Conservation (phyloP, 2,888 invertebrate species). For the Heliconius hortense region DNA sequence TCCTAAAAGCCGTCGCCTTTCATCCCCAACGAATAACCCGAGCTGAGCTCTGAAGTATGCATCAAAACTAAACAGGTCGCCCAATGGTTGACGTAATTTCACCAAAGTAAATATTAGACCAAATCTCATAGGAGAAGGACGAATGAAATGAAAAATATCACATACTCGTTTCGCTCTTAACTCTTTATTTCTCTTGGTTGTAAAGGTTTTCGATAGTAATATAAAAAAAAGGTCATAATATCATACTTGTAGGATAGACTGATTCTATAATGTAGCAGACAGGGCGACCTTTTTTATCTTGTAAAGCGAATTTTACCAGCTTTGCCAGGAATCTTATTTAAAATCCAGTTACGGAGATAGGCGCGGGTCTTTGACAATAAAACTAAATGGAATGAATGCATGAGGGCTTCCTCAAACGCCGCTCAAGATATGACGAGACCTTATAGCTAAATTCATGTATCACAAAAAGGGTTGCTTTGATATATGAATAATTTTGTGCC, state of each 20-base stretch:
- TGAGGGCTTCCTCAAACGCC: slow-evolving; percentile 73
- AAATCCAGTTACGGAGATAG: slow-evolving; percentile 81
- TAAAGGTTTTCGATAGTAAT: slow-evolving; percentile 49
- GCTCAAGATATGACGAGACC: slow-evolving; percentile 70
- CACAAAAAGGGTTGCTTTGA: slow-evolving; percentile 65
- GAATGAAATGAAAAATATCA: slow-evolving; percentile 69
- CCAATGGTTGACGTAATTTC: slow-evolving; percentile 72
- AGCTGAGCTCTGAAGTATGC: slow-evolving; percentile 68
- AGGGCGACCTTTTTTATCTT: slow-evolving; percentile 80
- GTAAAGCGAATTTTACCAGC: slow-evolving; percentile 76
- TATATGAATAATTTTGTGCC: slow-evolving; percentile 57
- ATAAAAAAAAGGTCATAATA: slow-evolving; percentile 68
- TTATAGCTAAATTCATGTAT: slow-evolving; percentile 66
- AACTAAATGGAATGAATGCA: slow-evolving; percentile 82
- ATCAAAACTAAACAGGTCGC: slow-evolving; percentile 77
- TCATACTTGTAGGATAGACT: slow-evolving; percentile 67
- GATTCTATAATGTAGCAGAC: slow-evolving; percentile 71
- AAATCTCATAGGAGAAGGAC: slow-evolving; percentile 67
- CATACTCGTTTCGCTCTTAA: slow-evolving; percentile 53
- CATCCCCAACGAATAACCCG: slow-evolving; percentile 45
- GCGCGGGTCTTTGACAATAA: slow-evolving; percentile 79
- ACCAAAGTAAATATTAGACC: slow-evolving; percentile 73
- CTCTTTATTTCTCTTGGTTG: slow-evolving; percentile 48
- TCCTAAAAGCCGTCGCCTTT: slow-evolving; percentile 47
- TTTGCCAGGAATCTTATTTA: slow-evolving; percentile 78